Base-by-base conservation (phyloP, 2,797 vertebrate genomes). In the Periparus ater region DNA sequence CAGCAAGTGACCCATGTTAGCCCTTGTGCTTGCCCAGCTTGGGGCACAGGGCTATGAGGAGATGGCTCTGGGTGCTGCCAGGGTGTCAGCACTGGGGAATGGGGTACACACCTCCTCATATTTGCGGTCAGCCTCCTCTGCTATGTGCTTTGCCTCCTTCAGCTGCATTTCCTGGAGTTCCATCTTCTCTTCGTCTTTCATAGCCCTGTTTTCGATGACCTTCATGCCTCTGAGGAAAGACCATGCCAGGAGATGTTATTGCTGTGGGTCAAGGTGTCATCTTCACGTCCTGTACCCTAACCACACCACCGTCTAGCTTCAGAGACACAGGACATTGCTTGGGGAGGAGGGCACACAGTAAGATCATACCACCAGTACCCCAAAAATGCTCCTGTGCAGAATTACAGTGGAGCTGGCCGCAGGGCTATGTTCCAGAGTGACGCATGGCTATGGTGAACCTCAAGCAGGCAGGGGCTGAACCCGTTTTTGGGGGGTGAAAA, bases 121-220 rank as follows among this genome's bases (percentile, higher is more conserved):
- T 98, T 99, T 99, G 96, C 99, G 98, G 94, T 99, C 99, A 3
- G 99, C 99, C 95, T 99, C 99, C 95, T 99, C 99, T 22, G 99
- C 99, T 29, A 99, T 99, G 97, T 99, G 99, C 96, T 99, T 99
- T 11, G 99, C 99, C 90, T 99, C 99, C 95, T 99, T 99, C 91
- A 99, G 98, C 97, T 99, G 99, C 98, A 99, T 99, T 97, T 99
- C 99, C 98, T 99, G 99, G 86, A 99, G 98, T 94, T 99, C 99
- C 99, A 99, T 99, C 95, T 99, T 99, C 97, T 99, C 99, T 95
- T 99, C 99, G 17, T 99, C 99, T 83, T 99, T 99, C 83, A 98
- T 97, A 76, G 99, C 99, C 96, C 99, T 98, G 98, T 99, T 99
- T 96, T 99, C 99, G 10, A 99, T 99, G 96, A 99, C 99, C 98